Conservation (phyloP, 2,888 invertebrate species). For the Lapara coniferarum region DNA sequence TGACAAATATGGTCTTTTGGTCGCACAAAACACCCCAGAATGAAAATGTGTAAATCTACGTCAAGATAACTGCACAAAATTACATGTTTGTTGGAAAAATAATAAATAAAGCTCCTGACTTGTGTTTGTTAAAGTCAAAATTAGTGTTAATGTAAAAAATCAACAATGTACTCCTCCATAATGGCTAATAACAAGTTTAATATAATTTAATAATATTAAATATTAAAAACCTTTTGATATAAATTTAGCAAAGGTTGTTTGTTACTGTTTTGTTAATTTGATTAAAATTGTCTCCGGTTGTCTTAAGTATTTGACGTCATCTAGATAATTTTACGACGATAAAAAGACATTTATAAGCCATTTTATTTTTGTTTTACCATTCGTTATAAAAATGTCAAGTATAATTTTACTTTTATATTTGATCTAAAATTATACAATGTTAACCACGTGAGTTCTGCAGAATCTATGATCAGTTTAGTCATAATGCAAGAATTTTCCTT, state of each 20-base stretch:
- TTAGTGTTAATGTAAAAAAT: constrained; percentile 1
- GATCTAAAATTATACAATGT: no score
- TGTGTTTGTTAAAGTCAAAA: not conserved
- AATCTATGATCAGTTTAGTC: no score
- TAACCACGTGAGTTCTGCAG: no score
- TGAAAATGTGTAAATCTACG: not conserved
- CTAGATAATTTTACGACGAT: no score
- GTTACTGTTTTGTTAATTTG: not conserved
- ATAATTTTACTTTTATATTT: no score
- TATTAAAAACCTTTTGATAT: not conserved
- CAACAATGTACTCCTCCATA: not conserved
- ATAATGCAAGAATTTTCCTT: no score
- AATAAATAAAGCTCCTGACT: not conserved
- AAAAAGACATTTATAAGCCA: no score
- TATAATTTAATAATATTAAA: not conserved
- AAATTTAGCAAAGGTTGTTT: not conserved
- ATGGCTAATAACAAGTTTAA: not conserved
- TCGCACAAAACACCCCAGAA: not conserved
- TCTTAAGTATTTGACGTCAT: no score
- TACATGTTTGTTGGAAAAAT: not conserved
- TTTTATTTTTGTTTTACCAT: no score
- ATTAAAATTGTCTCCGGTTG: not conserved
- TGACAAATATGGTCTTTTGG: not conserved
- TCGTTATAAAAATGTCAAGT: no score
- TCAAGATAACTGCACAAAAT: not conserved